Percentiles rank a stretch among this genome's conserved stretches.
Conservation (phyloP, 2,797 vertebrate species). For the Pseudochirops cupreus region DNA sequence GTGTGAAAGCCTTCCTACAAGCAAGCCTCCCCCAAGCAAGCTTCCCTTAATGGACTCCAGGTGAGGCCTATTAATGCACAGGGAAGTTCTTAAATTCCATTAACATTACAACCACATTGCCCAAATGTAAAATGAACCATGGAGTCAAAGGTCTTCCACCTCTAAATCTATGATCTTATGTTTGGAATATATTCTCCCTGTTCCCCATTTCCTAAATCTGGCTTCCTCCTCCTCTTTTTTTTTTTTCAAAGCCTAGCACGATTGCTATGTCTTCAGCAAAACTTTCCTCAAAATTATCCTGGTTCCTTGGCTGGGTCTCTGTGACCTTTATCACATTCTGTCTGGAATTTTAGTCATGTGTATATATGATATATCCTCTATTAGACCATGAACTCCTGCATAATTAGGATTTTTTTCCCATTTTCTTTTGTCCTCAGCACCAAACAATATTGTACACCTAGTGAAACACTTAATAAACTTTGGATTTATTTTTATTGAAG, state of each 20-base stretch:
- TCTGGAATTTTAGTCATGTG: not conserved
- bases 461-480: not conserved
- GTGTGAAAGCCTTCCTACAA: no score
- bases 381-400: not conserved
- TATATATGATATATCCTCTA: not conserved
- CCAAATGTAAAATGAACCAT: not conserved
- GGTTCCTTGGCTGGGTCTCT: not conserved
- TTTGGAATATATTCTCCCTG: not conserved
- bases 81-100: no score
- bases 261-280: not conserved
- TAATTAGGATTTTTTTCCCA: not conserved
- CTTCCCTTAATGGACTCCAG: no score
- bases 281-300: not conserved
- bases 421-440: not conserved
- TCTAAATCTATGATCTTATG: not conserved
- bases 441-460: not conserved
- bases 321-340: not conserved
- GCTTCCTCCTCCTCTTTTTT: not conserved
- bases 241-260: not conserved
- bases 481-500: not conserved
- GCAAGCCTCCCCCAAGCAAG: no score
- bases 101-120: not conserved
- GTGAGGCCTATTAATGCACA: no score
- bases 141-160: not conserved
- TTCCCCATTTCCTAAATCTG: not conserved